Base-by-base conservation (phyloP, 2,888 invertebrate genomes). In the Hydrotaea cyrtoneurina region DNA sequence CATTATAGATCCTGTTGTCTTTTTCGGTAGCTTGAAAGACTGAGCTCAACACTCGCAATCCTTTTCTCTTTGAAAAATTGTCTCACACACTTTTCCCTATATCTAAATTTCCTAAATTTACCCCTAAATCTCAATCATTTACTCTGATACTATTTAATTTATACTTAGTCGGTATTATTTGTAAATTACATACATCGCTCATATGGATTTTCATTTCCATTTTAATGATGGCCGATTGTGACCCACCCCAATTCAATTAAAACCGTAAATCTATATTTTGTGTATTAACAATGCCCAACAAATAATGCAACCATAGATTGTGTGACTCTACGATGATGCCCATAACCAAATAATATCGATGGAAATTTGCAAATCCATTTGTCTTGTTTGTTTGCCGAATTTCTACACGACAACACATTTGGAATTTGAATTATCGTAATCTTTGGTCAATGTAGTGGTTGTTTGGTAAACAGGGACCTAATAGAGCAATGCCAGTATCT, bases 381-480 rank as follows among this genome's bases (percentile, higher is more conserved):
- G 31, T 36, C 17, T 19, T 5, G 19, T 19, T 10, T 19, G 2
- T 43, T 66, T 39, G 39, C 1, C 64, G 43, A 66, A 19, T 39
- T 11, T 15, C 15, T 53, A 23, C 43, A 19, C 21, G 43, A 43
- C 36, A 66, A 39, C 17, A 19, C 19, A 66, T 19, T 66, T 66
- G 39, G 64, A 64, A 64, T 66, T 66, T 66, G 64, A 64, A 64
- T 66, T 43, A 66, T 69, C 23, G 43, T 59, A 26, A 15, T 23
- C 1, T 59, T 11, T 59, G 59, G 15, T 2, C 59, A 19, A 59
- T 15, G 23, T 1, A 59, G 4, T 11, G 39, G 39, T 39, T 39
- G 39, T 39, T 39, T 2, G 19, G 10, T 0, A 23, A 26, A 59
- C 59, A 23, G 11, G 7, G 53, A 17, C 43, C 43, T 43, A 2